These are phyloP conservation scores for Macrosteles quadrilineatus DNA, from an alignment of 1,140 invertebrate genomes.

Conservation along the genomic window DNA sequence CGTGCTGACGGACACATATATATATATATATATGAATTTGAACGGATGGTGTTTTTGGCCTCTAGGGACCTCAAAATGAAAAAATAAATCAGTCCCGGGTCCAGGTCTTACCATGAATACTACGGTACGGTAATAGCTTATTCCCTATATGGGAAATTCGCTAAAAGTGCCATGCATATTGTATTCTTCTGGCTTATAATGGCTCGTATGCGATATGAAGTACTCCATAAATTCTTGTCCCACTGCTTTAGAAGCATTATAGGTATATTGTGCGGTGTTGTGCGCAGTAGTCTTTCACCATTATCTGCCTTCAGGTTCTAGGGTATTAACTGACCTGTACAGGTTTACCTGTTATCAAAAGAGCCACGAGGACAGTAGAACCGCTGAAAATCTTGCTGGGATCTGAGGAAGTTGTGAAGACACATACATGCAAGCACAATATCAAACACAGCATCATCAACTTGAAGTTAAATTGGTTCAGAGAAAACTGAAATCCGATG, in stretches of 20 bases:
- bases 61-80: too few species aligned
- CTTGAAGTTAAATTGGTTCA: conserved; percentile 15
- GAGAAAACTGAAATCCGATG: conserved; percentile 50
- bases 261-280: background rate
- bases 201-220: background rate
- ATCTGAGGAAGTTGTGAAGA: conserved; percentile 9
- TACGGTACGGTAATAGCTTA: too few species aligned
- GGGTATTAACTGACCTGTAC: background rate
- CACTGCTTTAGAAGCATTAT: background rate
- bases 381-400: background rate
- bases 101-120: too few species aligned
- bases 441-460: background rate
- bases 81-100: too few species aligned
- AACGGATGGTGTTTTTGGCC: too few species aligned
- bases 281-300: conserved; percentile 3
- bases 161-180: too few species aligned
- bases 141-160: too few species aligned
- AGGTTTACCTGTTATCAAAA: background rate
- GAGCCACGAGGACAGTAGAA: background rate
- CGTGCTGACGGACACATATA: too few species aligned
- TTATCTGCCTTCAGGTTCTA: conserved; percentile 3
- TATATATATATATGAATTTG: too few species aligned
- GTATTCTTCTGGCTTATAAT: background rate
- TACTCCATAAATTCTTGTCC: background rate
- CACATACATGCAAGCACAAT: conserved; percentile 10